phyloP scores from a whole-genome alignment of 2,888 invertebrate genomes.

The Dicyrtomina minuta region DNA sequence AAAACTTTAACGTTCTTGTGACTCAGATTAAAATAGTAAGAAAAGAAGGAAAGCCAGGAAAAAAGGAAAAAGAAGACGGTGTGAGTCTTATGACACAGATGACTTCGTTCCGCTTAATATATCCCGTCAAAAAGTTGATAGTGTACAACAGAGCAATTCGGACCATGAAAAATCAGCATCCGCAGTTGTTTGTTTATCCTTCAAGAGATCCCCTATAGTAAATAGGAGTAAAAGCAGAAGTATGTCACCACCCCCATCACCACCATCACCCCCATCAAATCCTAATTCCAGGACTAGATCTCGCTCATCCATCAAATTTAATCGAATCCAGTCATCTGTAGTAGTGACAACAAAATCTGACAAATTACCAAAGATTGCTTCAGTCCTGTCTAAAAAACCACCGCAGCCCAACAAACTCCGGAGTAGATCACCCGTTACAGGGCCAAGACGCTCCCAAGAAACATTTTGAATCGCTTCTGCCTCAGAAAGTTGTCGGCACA shows the following conservation, averaged over 20 bases:
- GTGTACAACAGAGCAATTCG: too few relatives aligned
- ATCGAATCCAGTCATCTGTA: background rate
- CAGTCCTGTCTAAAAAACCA: background rate
- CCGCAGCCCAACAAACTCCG: background rate
- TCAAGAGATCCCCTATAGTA: background rate
- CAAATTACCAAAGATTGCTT: background rate
- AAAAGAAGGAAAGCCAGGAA: too few relatives aligned
- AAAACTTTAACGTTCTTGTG: too few relatives aligned
- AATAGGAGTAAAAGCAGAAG: background rate
- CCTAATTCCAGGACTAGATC: background rate
- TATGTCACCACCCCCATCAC: too few relatives aligned
- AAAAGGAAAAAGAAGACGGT: too few relatives aligned
- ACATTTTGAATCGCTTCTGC: too few relatives aligned
- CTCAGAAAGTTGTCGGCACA: too few relatives aligned
- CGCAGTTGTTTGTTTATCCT: background rate
- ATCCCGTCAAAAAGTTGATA: background rate
- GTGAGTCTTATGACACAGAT: too few relatives aligned
- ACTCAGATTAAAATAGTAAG: too few relatives aligned
- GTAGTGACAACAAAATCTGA: background rate
- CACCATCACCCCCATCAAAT: too few relatives aligned
- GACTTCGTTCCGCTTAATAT: too few relatives aligned
- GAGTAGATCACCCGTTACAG: conserved; percentile 10
- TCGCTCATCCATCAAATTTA: background rate
- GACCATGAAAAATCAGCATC: too few relatives aligned
- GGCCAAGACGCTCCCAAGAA: background rate